phyloP scores from a whole-genome alignment of 23 tunicate species.

The Diplosoma virens region DNA sequence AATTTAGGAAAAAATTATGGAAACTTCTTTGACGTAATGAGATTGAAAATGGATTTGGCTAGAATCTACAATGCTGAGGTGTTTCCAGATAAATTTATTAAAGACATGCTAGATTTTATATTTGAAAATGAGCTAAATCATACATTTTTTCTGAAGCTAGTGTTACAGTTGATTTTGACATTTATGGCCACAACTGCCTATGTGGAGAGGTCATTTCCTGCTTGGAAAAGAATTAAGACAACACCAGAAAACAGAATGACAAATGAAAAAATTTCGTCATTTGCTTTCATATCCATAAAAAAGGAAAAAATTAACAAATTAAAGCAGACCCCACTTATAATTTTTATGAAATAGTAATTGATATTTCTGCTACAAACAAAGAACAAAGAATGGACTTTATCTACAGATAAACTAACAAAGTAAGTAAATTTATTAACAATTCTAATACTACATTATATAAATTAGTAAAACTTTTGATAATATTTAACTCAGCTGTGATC shows the following conservation, averaged over 20 bases:
- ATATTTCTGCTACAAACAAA: background rate
- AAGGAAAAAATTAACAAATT: background rate
- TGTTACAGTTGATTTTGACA: background rate
- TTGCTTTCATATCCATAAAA: background rate
- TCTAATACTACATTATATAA: too few relatives aligned
- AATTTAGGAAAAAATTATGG: too few relatives aligned
- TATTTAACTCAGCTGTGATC: too few relatives aligned
- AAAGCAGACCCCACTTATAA: background rate
- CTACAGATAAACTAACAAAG: background rate
- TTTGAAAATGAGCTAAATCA: background rate
- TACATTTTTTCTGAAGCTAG: background rate
- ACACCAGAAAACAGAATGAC: background rate
- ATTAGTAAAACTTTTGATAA: too few relatives aligned
- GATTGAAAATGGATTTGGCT: too few relatives aligned
- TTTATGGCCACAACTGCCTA: background rate
- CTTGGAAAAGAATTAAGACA: background rate
- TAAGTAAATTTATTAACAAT: too few relatives aligned
- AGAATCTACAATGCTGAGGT: too few relatives aligned
- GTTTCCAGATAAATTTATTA: too few relatives aligned
- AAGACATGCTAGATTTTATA: background rate
- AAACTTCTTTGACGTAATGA: too few relatives aligned
- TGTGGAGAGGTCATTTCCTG: background rate
- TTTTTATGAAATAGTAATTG: background rate
- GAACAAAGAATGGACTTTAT: background rate
- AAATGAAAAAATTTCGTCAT: background rate